A percentile compares a stretch with the other conserved stretches of the same genome.
phyloP scores from a whole-genome alignment of 2,888 invertebrate species.

The Lingula anatina region DNA sequence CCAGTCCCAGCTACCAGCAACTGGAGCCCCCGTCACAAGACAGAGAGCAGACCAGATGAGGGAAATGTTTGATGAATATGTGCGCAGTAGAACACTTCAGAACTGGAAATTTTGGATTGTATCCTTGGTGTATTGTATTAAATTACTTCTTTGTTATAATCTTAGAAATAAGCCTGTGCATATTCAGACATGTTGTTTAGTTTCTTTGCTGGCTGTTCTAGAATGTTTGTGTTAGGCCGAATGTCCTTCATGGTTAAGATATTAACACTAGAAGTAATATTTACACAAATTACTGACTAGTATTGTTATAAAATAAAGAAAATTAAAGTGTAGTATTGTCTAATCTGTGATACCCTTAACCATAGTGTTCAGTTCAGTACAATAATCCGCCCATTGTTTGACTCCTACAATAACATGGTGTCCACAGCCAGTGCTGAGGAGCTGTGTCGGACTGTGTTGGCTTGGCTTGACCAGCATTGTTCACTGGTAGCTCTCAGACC shows the following conservation, averaged over 20 bases:
- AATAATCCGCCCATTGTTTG: constrained; percentile 81
- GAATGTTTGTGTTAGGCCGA: background rate
- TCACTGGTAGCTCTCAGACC: constrained; percentile 89
- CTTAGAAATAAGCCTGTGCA: background rate
- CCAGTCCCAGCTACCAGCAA: constrained; percentile 90
- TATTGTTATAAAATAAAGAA: too few species aligned
- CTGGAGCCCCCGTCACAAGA: constrained; percentile 87
- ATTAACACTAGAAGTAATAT: too few species aligned
- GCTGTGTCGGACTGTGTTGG: constrained; percentile 81
- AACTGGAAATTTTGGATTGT: constrained; percentile 99
- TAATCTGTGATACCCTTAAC: too few species aligned
- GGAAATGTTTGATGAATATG: constrained; percentile 88
- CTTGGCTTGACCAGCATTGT: constrained; percentile 96
- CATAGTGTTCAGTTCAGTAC: constrained; percentile 72
- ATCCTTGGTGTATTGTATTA: constrained; percentile 52
- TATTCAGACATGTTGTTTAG: background rate
- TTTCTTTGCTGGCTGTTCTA: background rate
- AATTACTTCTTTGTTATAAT: background rate
- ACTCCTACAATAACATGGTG: constrained; percentile 85
- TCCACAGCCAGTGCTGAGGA: constrained; percentile 88
- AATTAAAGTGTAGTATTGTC: too few species aligned
- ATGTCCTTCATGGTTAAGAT: too few species aligned
- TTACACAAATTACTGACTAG: too few species aligned
- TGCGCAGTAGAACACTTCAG: constrained; percentile 75
- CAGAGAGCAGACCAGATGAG: constrained; percentile 85